These are phyloP conservation scores for Aphrocallistes beatrix DNA, from an alignment of 37 sponge, comb jelly and placozoan genomes.

Conservation along the genomic window DNA sequence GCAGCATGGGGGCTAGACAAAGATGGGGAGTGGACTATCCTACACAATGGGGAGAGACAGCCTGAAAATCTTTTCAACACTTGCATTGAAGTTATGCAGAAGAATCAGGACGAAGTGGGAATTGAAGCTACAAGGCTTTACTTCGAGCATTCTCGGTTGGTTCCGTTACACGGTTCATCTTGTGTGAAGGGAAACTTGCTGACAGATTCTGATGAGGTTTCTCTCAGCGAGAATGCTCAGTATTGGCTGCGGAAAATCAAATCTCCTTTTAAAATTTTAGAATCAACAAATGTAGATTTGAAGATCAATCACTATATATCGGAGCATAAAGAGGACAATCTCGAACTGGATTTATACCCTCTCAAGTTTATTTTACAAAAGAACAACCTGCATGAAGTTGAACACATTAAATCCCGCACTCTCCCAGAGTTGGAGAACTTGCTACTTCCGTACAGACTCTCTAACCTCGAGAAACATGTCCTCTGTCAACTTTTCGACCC, in stretches of 20 bases:
- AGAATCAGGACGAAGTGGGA: constrained; percentile 4
- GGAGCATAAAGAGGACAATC: neutral
- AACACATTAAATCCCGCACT: neutral
- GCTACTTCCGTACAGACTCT: neutral
- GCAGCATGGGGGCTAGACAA: neutral
- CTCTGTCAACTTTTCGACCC: neutral
- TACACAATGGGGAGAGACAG: constrained; percentile 20
- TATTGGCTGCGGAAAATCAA: neutral
- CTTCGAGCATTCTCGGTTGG: neutral
- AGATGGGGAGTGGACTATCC: neutral
- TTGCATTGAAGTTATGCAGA: neutral
- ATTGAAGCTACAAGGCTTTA: neutral
- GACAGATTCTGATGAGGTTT: neutral
- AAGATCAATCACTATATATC: neutral
- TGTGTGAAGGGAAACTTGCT: neutral
- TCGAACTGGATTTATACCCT: neutral
- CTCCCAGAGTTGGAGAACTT: neutral
- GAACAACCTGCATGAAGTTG: neutral
- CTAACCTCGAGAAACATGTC: neutral
- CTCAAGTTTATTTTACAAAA: neutral
- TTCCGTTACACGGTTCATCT: neutral
- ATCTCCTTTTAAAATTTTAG: neutral
- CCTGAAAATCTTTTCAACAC: neutral
- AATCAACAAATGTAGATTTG: constrained; percentile 8
- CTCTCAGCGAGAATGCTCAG: neutral